A percentile compares a stretch with the other conserved stretches of the same genome.
phyloP scores from a whole-genome alignment of 2,113 vertebrate genomes.

The Elanus axillaris region DNA sequence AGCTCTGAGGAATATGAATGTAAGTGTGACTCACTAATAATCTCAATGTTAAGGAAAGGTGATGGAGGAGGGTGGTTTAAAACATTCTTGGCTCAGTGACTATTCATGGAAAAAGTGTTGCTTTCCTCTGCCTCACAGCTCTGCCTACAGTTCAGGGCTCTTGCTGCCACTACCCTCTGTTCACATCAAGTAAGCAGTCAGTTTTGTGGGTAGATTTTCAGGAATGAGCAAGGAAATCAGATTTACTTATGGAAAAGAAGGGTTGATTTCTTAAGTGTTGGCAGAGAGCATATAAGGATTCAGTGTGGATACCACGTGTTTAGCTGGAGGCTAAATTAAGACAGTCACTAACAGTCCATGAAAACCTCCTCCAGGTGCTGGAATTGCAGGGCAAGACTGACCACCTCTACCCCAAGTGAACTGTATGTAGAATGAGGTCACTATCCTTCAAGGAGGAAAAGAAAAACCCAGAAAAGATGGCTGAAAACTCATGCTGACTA shows the following conservation, averaged over 20 bases:
- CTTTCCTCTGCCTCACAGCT: background rate
- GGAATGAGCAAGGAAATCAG: background rate
- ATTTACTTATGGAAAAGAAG: background rate
- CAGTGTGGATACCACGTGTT: background rate
- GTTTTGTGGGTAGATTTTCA: background rate
- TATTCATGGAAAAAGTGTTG: background rate
- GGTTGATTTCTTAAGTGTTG: background rate
- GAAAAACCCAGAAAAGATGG: background rate
- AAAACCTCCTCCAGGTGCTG: background rate
- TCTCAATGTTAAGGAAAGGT: constrained; percentile 21
- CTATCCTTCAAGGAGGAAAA: background rate
- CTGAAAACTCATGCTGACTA: background rate
- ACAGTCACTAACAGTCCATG: background rate
- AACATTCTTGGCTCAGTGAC: background rate
- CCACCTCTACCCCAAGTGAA: background rate
- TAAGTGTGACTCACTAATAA: constrained; percentile 60
- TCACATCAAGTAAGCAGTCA: background rate
- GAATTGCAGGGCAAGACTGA: background rate
- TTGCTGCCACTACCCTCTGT: background rate
- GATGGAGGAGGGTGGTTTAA: background rate
- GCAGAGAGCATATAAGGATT: background rate
- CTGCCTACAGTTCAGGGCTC: background rate
- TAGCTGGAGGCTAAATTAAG: background rate
- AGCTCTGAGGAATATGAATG: constrained; percentile 28
- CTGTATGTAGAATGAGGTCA: background rate